Percentiles rank a stretch among this genome's conserved stretches.
phyloP scores from a whole-genome alignment of 2,797 vertebrate species.

The Thaleichthys pacificus region DNA sequence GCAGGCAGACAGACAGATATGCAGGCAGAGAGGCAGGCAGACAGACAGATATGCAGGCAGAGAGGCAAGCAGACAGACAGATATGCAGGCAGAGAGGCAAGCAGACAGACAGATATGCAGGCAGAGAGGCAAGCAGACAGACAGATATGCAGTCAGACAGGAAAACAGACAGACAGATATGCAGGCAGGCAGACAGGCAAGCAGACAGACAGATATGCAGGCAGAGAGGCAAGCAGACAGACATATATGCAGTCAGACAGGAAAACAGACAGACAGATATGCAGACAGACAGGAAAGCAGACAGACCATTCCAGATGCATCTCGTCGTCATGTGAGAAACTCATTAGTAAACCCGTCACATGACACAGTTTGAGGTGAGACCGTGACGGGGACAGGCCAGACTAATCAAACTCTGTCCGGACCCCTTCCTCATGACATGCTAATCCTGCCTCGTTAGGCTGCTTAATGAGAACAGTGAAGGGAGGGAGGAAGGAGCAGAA shows the following conservation, averaged over 20 bases:
- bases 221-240: too few species aligned
- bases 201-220: too few species aligned
- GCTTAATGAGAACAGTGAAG: conserved; percentile 62
- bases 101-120: not conserved
- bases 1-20: not conserved
- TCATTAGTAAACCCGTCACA: not conserved
- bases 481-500: conserved; percentile 36
- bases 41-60: not conserved
- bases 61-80: not conserved
- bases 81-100: not conserved
- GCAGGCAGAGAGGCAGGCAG: not conserved
- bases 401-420: conserved; percentile 56
- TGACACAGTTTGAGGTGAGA: conserved; percentile 20
- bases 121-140: too few species aligned
- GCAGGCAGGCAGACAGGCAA: too few species aligned
- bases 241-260: too few species aligned
- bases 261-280: not conserved
- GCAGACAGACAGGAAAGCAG: not conserved
- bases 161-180: too few species aligned
- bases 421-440: conserved; percentile 56
- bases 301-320: not conserved
- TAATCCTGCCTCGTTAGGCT: conserved; percentile 65
- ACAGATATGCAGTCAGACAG: too few species aligned
- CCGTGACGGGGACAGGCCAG: conserved; percentile 3
- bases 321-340: conserved; percentile 16